phyloP scores from a whole-genome alignment of 2,888 invertebrate species.

The Catonia carolina region DNA sequence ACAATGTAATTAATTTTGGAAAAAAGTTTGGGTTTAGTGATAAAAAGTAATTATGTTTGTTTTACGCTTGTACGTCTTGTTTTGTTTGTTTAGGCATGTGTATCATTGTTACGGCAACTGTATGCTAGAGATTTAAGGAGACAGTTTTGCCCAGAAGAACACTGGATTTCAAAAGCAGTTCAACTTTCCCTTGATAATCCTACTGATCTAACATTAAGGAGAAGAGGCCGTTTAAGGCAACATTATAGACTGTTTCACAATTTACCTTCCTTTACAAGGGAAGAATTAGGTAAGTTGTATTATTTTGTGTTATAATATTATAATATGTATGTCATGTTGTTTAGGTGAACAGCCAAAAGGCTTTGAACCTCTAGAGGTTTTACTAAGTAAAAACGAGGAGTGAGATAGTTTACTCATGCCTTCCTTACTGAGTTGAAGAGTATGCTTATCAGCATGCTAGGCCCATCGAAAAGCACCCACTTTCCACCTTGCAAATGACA shows the following conservation, averaged over 20 bases:
- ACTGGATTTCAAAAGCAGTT: slow-evolving; percentile 55
- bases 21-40: no score
- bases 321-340: slow-evolving; percentile 11
- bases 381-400: no score
- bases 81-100: slow-evolving; percentile 51
- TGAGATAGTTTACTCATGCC: no score
- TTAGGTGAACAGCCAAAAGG: no score
- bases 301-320: slow-evolving; percentile 10
- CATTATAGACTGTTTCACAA: slow-evolving; percentile 48
- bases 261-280: slow-evolving; percentile 49
- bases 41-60: no score
- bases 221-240: slow-evolving; percentile 40
- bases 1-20: no score
- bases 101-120: slow-evolving; percentile 70
- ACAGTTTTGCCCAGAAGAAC: slow-evolving; percentile 63
- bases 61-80: no score
- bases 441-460: no score
- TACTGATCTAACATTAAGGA: slow-evolving; percentile 42
- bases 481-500: no score
- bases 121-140: slow-evolving; percentile 81
- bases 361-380: no score
- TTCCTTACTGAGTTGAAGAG: no score
- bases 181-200: slow-evolving; percentile 37
- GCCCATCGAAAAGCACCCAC: no score
- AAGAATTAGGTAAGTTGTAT: slow-evolving; percentile 45